Percentiles rank a stretch among this genome's conserved stretches.
These are phyloP conservation scores for Morone chrysops DNA, from an alignment of 2,113 vertebrate genomes.

Conservation along the genomic window DNA sequence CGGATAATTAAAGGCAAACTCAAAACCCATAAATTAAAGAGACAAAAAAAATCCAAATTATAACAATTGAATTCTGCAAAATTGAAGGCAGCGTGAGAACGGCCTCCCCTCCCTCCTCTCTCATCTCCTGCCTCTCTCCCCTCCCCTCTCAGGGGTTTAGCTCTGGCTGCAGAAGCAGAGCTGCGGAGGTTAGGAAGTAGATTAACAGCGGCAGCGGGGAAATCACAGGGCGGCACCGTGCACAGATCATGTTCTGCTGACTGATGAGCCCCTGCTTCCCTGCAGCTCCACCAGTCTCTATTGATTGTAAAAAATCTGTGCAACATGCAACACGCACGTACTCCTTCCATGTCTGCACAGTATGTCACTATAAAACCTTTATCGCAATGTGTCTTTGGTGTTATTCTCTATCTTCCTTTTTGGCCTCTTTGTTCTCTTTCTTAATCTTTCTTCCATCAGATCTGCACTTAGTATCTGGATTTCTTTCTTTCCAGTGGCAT, in stretches of 20 bases:
- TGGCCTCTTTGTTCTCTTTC: neutral
- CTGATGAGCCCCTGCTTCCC: conserved; percentile 33
- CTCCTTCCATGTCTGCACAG: neutral
- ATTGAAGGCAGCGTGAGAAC: conserved; percentile 37
- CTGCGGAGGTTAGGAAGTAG: conserved; percentile 53
- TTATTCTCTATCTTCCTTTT: conserved; percentile 4
- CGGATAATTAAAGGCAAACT: conserved; percentile 37
- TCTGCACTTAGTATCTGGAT: conserved; percentile 13
- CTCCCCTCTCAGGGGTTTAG: conserved; percentile 28
- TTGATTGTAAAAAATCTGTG: neutral
- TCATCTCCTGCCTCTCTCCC: neutral
- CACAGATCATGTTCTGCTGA: conserved; percentile 72
- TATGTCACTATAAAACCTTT: neutral
- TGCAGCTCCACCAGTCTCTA: conserved; percentile 14
- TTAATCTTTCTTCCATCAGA: conserved; percentile 5
- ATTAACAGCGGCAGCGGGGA: conserved; percentile 55
- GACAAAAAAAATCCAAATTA: neutral
- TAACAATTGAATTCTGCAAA: conserved; percentile 15
- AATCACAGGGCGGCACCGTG: conserved; percentile 52
- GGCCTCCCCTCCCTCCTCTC: neutral
- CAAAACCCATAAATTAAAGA: conserved; percentile 5
- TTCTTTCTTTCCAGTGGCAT: conserved; percentile 18
- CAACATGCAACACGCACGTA: neutral
- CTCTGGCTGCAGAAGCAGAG: conserved; percentile 37
- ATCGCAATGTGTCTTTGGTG: neutral